Conservation (phyloP, 2,113 vertebrate genomes). For the Melanotaenia duboulayi region DNA sequence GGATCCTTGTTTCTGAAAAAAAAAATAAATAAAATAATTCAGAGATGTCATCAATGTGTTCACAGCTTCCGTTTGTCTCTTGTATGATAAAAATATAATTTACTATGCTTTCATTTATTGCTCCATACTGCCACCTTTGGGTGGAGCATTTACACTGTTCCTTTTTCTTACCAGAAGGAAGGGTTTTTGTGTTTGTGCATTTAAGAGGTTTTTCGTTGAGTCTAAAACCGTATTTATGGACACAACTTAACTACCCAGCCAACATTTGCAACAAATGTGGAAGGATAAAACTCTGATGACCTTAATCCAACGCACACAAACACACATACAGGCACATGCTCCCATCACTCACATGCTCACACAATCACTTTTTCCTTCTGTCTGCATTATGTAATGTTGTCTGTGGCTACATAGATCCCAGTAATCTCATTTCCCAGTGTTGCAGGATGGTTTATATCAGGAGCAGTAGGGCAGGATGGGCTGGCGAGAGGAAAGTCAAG, state of each 20-base stretch:
- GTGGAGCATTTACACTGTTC: slow-evolving; percentile 2
- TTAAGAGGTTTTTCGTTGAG: background rate
- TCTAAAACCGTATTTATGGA: slow-evolving; percentile 26
- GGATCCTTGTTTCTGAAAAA: too few species aligned
- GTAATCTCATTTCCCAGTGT: slow-evolving; percentile 68
- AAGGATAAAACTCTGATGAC: slow-evolving; percentile 61
- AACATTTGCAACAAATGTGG: slow-evolving; percentile 33
- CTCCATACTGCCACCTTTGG: slow-evolving; percentile 37
- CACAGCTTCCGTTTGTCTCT: background rate
- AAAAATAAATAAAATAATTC: background rate
- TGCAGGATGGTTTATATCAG: slow-evolving; percentile 49
- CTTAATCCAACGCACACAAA: slow-evolving; percentile 63
- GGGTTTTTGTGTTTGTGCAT: background rate
- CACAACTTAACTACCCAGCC: slow-evolving; percentile 14
- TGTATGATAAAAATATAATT: background rate
- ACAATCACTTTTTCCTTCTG: slow-evolving; percentile 48
- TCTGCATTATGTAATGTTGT: slow-evolving; percentile 58
- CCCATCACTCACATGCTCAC: slow-evolving; percentile 20
- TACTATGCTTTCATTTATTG: background rate
- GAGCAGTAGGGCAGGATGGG: slow-evolving; percentile 26
- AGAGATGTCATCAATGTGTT: background rate
- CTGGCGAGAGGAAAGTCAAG: slow-evolving; percentile 17
- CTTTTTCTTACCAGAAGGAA: background rate
- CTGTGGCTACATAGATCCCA: slow-evolving; percentile 45
- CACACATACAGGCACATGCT: slow-evolving; percentile 18